phyloP scores from a whole-genome alignment of 2,797 vertebrate species.

The Gephyroberyx darwinii region DNA sequence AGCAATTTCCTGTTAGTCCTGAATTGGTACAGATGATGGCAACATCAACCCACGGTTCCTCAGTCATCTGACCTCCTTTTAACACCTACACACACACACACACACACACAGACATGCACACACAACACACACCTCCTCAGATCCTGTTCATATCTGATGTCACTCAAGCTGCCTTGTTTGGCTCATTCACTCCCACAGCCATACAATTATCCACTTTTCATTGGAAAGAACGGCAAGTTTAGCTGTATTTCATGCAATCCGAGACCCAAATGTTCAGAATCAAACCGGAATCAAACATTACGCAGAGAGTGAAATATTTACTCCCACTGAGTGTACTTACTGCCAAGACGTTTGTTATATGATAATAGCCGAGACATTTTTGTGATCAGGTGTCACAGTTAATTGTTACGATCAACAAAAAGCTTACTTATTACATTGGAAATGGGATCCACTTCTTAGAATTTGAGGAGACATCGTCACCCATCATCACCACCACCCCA shows the following conservation, averaged over 20 bases:
- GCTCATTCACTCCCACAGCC: slow-evolving; percentile 52
- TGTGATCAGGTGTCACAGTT: no score
- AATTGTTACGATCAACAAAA: no score
- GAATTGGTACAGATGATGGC: slow-evolving; percentile 46
- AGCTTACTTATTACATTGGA: no score
- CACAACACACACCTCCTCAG: slow-evolving; percentile 19
- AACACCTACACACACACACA: slow-evolving; percentile 34
- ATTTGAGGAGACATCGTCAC: no score
- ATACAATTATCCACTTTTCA: slow-evolving; percentile 46
- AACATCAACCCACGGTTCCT: slow-evolving; percentile 55
- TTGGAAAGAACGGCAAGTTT: slow-evolving; percentile 34
- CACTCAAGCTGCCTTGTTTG: slow-evolving; percentile 15
- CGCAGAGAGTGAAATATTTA: slow-evolving; percentile 2
- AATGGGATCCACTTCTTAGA: no score
- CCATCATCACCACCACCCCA: no score
- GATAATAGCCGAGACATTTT: neutral
- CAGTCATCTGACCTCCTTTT: slow-evolving; percentile 52
- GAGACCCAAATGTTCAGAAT: slow-evolving; percentile 44
- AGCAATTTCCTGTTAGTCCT: slow-evolving; percentile 54
- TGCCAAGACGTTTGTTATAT: slow-evolving; percentile 16
- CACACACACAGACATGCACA: neutral
- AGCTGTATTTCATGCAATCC: slow-evolving; percentile 37
- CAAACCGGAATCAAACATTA: neutral
- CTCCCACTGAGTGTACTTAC: neutral
- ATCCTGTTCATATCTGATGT: slow-evolving; percentile 39